Evolutionary conservation across 2,797 vertebrate species (phyloP), one percentile per base, ranked within the genome.

Genomic region (Cirrhinus molitorella): DNA sequence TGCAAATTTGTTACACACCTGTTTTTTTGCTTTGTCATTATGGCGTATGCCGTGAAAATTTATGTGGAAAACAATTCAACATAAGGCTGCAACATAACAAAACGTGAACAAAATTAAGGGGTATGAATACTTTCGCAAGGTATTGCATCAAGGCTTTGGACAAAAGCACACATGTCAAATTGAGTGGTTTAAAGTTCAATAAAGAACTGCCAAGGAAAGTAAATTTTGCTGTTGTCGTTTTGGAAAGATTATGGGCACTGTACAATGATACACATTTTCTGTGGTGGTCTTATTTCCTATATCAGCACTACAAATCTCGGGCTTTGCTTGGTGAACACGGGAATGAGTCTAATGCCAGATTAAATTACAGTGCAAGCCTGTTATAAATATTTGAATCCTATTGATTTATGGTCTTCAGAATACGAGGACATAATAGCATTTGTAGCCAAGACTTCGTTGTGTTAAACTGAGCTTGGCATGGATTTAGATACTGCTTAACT

Each of bases 361-460:
- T 79, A 88, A 89, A 90, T 85, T 88, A 88, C n/a, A 57, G 51
- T 25, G 12, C 66, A 71, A 79, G 84, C 76, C 80, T 66, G 80
- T 83, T 85, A 89, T 81, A 88, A 66, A 79, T 86, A 70, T 90
- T 83, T 79, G 51, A 77, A 78, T 81, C 2, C 10, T 76, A 73
- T 80, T 81, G 86, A 91, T 91, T 90, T 88, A 85, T 86, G 59
- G 55, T 85, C 75, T 84, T 88, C 71, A 61, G 76, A 13, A 57
- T 37, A 74, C 63, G 81, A 70, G 84, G 80, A 67, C 80, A 82
- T 68, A 67, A 81, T 70, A 82, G 79, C 88, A 78, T 85, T 45
- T 49, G 17, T 84, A 87, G 70, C 77, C 77, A 79, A 85, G 86
- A 72, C 37, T 61, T 81, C 59, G 74, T 84, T 61, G 25, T 83